Conservation (phyloP, 2,113 vertebrate genomes). For the Pteronura brasiliensis region DNA sequence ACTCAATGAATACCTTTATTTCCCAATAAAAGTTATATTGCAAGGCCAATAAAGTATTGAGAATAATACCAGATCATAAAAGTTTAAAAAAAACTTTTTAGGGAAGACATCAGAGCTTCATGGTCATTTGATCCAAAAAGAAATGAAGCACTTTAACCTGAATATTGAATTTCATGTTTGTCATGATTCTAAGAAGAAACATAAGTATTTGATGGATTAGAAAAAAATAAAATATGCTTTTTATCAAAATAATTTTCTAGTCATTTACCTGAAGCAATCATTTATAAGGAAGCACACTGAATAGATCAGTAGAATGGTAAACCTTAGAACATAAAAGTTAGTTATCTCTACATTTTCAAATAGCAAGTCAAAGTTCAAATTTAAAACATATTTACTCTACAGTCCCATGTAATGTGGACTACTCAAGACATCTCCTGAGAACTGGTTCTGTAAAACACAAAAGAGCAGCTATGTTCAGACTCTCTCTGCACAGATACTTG, state of each 20-base stretch:
- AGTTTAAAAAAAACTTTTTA: neutral
- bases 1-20: neutral
- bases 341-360: conserved; percentile 36
- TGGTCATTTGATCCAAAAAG: neutral
- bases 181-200: neutral
- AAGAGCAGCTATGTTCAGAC: neutral
- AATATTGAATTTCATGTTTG: conserved; percentile 19
- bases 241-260: conserved; percentile 46
- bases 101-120: neutral
- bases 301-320: neutral
- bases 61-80: neutral
- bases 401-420: neutral
- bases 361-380: conserved; percentile 25
- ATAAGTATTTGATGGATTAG: neutral
- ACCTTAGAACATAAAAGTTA: neutral
- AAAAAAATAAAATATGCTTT: neutral
- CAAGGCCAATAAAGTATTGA: neutral
- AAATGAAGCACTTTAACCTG: neutral
- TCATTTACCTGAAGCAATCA: conserved; percentile 27
- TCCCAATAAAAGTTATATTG: neutral
- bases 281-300: neutral
- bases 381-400: neutral
- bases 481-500: neutral
- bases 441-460: neutral
- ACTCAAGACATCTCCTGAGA: neutral